Percentiles rank a stretch among this genome's conserved stretches.
Evolutionary conservation across 2,797 vertebrate genomes (phyloP).

Genomic region (Sebastes nivosus): DNA sequence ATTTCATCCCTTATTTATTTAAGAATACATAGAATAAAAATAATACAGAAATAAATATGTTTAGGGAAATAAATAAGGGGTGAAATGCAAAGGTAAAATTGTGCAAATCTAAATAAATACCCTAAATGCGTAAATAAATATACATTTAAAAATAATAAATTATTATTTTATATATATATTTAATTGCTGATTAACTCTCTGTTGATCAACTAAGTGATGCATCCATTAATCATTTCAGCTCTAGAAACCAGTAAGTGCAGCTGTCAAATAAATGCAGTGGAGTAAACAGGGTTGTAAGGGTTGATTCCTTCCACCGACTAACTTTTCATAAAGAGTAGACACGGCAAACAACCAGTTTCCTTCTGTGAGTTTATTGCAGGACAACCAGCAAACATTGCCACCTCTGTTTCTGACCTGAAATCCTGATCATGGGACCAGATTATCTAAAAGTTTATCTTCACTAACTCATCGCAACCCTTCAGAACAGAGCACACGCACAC

Average conservation of each 20-base stretch:
- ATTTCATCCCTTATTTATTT: too few species aligned
- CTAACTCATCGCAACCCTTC: not conserved
- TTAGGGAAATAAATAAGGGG: too few species aligned
- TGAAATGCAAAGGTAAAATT: too few species aligned
- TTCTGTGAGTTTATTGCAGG: conserved; percentile 48
- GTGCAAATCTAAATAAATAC: too few species aligned
- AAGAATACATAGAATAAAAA: too few species aligned
- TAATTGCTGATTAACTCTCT: not conserved
- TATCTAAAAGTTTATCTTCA: not conserved
- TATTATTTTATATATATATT: too few species aligned
- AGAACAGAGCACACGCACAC: not conserved
- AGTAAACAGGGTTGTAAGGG: too few species aligned
- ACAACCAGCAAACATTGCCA: conserved; percentile 20
- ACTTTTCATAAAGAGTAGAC: not conserved
- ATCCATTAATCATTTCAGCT: not conserved
- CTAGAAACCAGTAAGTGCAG: not conserved
- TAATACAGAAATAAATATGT: too few species aligned
- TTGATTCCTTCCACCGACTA: not conserved
- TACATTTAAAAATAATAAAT: too few species aligned
- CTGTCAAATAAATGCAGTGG: too few species aligned
- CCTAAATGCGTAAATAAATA: too few species aligned
- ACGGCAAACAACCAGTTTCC: not conserved
- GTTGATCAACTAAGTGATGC: not conserved
- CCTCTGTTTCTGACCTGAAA: not conserved
- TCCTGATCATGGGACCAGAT: not conserved